Evolutionary conservation across 2,113 vertebrate species (phyloP).

Genomic region (Phaethornis superciliosus): DNA sequence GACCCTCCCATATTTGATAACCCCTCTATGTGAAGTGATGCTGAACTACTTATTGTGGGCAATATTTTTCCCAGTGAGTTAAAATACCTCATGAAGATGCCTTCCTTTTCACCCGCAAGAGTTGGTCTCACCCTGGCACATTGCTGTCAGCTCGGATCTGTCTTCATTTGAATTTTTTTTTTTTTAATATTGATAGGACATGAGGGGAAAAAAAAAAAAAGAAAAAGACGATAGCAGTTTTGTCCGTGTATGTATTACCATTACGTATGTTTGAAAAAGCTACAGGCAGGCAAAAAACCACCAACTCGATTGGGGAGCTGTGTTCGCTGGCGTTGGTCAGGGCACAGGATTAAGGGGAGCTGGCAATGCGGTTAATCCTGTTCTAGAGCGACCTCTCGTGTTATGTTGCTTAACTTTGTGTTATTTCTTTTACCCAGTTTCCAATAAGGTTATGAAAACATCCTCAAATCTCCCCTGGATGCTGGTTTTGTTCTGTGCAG

Average conservation of each 20-base stretch:
- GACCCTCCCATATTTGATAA: background rate
- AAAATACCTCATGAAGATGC: background rate
- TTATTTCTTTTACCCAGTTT: background rate
- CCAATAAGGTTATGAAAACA: background rate
- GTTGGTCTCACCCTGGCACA: background rate
- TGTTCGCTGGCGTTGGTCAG: no score
- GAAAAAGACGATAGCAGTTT: background rate
- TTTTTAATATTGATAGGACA: background rate
- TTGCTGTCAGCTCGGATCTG: background rate
- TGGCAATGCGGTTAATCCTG: background rate
- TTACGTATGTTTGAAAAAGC: background rate
- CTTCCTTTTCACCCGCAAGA: background rate
- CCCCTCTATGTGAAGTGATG: background rate
- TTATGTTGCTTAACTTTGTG: background rate
- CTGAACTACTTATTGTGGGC: background rate
- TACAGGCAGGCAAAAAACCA: background rate
- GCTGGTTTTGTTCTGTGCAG: background rate
- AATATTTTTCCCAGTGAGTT: background rate
- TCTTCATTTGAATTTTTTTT: background rate
- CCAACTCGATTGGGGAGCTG: no score
- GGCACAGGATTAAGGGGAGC: rapidly evolving
- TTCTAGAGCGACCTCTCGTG: slow-evolving; percentile 42
- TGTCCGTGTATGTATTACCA: background rate
- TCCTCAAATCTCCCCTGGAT: background rate
- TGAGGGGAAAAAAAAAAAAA: no score